Evolutionary conservation across 1,140 invertebrate genomes (phyloP).

Genomic region (Dendrolimus kikuchii): DNA sequence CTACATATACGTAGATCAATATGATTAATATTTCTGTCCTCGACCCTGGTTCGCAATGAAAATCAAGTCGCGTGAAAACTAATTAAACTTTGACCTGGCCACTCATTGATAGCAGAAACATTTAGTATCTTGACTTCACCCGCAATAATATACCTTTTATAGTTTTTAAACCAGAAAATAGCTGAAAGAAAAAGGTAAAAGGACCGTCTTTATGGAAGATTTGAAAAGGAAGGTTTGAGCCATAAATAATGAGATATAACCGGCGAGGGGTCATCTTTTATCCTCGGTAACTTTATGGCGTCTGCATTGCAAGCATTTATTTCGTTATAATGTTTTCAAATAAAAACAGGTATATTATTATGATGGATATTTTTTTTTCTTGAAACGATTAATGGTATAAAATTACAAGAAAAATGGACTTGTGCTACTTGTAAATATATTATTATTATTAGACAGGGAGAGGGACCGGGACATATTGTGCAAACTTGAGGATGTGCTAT

Average conservation of each 20-base stretch:
- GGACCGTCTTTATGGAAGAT: conserved; percentile 19
- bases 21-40: conserved; percentile 43
- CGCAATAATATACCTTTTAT: too few species aligned
- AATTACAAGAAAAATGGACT: too few species aligned
- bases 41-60: conserved; percentile 30
- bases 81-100: conserved; percentile 50
- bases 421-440: too few species aligned
- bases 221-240: conserved; percentile 32
- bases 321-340: too few species aligned
- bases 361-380: too few species aligned
- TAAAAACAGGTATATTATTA: too few species aligned
- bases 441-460: too few species aligned
- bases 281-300: conserved; percentile 21
- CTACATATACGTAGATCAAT: not conserved
- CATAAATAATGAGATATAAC: conserved; percentile 47
- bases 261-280: conserved; percentile 32
- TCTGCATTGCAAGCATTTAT: conserved; percentile 10
- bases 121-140: conserved; percentile 13
- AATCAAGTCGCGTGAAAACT: conserved; percentile 47
- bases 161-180: too few species aligned
- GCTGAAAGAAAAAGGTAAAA: not conserved
- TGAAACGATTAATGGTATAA: too few species aligned
- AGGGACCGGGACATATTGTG: too few species aligned
- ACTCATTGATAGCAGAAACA: conserved; percentile 1
- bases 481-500: too few species aligned